A percentile compares a stretch with the other conserved stretches of the same genome.
Evolutionary conservation across 2,113 vertebrate species (phyloP).

Genomic region (Phainopepla nitens): DNA sequence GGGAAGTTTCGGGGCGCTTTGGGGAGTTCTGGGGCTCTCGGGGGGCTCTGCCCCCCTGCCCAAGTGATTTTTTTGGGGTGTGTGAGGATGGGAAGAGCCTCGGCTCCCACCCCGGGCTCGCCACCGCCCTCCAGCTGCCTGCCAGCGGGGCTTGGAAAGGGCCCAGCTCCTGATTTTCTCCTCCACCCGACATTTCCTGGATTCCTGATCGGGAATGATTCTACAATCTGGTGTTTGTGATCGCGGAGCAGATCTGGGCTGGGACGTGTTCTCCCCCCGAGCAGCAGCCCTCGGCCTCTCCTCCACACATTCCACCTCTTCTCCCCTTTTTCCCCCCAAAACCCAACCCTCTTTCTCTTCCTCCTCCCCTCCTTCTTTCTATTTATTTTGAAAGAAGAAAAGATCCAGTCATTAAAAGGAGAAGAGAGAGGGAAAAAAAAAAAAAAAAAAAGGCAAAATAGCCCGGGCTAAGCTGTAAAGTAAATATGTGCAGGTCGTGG

Average conservation of each 20-base stretch:
- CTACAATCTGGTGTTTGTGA: not conserved
- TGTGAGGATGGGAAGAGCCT: rapidly evolving
- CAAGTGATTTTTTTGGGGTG: too few relatives aligned
- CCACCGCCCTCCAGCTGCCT: not conserved
- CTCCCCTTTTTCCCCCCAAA: not conserved
- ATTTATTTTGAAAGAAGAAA: not conserved
- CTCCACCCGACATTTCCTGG: slow-evolving; percentile 13
- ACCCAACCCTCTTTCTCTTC: not conserved
- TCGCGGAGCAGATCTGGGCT: not conserved
- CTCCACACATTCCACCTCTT: not conserved
- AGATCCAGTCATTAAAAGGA: not conserved
- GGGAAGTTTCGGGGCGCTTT: not conserved
- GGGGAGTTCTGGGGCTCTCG: not conserved
- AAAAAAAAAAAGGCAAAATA: not conserved
- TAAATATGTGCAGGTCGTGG: slow-evolving; percentile 49
- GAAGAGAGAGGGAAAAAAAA: too few relatives aligned
- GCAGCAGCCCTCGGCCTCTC: not conserved
- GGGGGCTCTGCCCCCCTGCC: not conserved
- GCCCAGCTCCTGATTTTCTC: not conserved
- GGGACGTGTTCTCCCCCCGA: not conserved
- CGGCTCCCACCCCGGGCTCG: not conserved
- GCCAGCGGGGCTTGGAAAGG: not conserved
- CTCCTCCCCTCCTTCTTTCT: too few relatives aligned
- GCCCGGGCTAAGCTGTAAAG: slow-evolving; percentile 45
- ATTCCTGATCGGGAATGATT: not conserved